phyloP scores from a whole-genome alignment of 2,797 vertebrate species.

The Pseudochirops corinnae region DNA sequence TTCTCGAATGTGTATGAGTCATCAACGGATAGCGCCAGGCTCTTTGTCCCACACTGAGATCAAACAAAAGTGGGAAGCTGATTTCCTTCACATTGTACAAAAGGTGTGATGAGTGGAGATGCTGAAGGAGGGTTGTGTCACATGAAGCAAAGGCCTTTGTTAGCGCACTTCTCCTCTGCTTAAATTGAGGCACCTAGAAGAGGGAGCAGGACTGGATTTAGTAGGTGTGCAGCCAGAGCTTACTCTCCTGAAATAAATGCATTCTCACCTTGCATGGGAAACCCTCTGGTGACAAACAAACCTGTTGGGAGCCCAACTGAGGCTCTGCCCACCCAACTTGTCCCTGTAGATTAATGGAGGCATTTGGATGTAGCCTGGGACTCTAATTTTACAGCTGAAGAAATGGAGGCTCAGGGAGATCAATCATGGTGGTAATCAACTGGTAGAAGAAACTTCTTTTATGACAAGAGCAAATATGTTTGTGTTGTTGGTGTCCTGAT shows the following conservation, averaged over 20 bases:
- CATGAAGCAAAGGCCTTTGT: slow-evolving; percentile 72
- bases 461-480: neutral
- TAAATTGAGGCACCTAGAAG: slow-evolving; percentile 62
- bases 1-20: slow-evolving; percentile 34
- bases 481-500: neutral
- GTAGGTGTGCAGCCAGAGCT: slow-evolving; percentile 46
- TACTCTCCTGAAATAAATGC: slow-evolving; percentile 12
- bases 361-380: neutral
- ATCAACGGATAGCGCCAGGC: slow-evolving; percentile 35
- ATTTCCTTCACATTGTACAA: slow-evolving; percentile 64
- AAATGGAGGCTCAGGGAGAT: neutral
- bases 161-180: slow-evolving; percentile 1
- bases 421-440: neutral
- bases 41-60: slow-evolving; percentile 51
- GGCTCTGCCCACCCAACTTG: neutral
- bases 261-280: slow-evolving; percentile 54
- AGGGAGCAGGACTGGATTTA: slow-evolving; percentile 78
- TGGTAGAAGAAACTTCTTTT: neutral
- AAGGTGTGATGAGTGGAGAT: slow-evolving; percentile 65
- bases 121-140: slow-evolving; percentile 65
- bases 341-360: neutral
- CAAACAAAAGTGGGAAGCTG: slow-evolving; percentile 53
- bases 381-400: neutral
- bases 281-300: slow-evolving; percentile 4
- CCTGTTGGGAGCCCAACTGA: slow-evolving; percentile 51